Evolutionary conservation across 2,113 vertebrate genomes (phyloP).

Genomic region (Sterrhoptilus dennistouni): DNA sequence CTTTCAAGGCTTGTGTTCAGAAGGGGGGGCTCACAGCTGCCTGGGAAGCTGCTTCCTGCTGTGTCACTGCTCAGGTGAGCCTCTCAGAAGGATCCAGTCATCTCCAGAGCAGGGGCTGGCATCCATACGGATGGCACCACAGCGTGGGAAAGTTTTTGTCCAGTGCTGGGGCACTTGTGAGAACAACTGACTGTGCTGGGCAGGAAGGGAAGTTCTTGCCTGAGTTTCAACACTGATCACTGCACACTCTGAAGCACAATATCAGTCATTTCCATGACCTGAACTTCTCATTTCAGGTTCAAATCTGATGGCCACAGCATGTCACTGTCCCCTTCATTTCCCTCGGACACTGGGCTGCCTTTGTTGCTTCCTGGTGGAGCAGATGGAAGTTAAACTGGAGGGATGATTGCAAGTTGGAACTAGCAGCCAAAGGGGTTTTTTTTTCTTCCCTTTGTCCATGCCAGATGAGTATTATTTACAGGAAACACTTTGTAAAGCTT

Average conservation of each 20-base stretch:
- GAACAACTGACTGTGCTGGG: background rate
- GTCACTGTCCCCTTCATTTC: background rate
- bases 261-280: background rate
- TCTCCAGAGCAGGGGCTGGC: background rate
- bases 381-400: background rate
- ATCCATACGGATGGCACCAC: background rate
- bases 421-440: background rate
- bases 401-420: slow-evolving; percentile 16
- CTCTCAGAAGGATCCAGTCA: background rate
- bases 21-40: background rate
- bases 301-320: background rate
- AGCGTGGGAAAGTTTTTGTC: background rate
- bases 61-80: background rate
- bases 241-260: background rate
- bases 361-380: rapidly evolving
- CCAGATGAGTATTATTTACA: slow-evolving; percentile 53
- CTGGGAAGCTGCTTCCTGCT: background rate
- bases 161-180: background rate
- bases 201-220: background rate
- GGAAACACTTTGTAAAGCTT: slow-evolving; percentile 39
- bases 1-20: background rate
- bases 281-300: background rate
- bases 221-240: rapidly evolving
- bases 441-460: background rate
- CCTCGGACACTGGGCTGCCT: background rate